A percentile compares a stretch with the other conserved stretches of the same genome.
phyloP scores from a whole-genome alignment of 2,888 invertebrate species.

The Drosophila diplacantha region DNA sequence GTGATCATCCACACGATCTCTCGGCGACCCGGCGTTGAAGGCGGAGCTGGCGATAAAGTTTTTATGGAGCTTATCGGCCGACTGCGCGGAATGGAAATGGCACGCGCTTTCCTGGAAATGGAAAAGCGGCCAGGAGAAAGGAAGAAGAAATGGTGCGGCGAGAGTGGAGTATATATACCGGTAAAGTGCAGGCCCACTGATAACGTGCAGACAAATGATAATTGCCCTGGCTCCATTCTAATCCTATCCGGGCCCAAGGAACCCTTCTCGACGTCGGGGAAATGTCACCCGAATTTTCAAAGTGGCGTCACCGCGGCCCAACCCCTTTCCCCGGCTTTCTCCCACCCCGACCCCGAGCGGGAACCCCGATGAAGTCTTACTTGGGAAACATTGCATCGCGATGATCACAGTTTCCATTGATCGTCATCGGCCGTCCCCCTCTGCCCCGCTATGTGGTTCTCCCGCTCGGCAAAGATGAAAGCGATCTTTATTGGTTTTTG shows the following conservation, averaged over 20 bases:
- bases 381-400: conserved; percentile 51
- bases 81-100: conserved; percentile 44
- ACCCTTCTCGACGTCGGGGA: conserved; percentile 19
- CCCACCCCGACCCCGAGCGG: conserved; percentile 8
- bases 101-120: conserved; percentile 64
- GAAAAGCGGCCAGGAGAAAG: conserved; percentile 15
- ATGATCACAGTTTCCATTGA: conserved; percentile 63
- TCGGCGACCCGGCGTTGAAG: conserved; percentile 13
- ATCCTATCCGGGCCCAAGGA: conserved; percentile 45
- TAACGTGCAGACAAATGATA: conserved; percentile 72
- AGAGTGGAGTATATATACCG: conserved; percentile 8
- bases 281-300: conserved; percentile 64
- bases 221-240: conserved; percentile 75
- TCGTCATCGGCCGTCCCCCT: conserved; percentile 48
- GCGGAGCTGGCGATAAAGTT: conserved; percentile 57
- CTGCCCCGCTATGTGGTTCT: conserved; percentile 19
- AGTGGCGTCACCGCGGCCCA: conserved; percentile 63
- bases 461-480: conserved; percentile 63
- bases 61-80: conserved; percentile 57
- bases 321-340: conserved; percentile 41
- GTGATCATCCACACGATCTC: conserved; percentile 72
- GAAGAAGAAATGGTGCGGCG: conserved; percentile 4
- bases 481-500: conserved; percentile 71
- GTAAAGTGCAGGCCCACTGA: conserved; percentile 24
- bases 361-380: conserved; percentile 28